phyloP scores from a whole-genome alignment of 2,113 vertebrate genomes.

The Anguilla rostrata region DNA sequence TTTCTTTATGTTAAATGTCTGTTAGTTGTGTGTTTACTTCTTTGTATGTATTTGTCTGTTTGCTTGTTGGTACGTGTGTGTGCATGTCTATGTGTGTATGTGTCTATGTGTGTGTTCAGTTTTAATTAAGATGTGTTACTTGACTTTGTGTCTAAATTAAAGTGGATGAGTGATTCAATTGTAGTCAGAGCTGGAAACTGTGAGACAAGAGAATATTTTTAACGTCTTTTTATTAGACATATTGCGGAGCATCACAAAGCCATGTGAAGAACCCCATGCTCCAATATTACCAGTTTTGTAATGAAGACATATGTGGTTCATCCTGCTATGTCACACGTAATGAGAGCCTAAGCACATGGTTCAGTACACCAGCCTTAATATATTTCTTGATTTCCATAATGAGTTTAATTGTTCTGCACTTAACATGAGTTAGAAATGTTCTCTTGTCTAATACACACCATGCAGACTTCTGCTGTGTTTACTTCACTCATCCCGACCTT shows the following conservation, averaged over 20 bases:
- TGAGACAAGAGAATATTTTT: constrained; percentile 8
- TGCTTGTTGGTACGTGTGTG: background rate
- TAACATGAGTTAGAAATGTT: background rate
- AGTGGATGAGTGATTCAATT: background rate
- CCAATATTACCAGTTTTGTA: background rate
- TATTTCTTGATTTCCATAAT: background rate
- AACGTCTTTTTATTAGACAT: background rate
- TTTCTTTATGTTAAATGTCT: constrained; percentile 7
- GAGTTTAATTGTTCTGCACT: background rate
- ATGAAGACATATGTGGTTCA: background rate
- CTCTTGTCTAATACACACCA: background rate
- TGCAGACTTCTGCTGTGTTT: background rate
- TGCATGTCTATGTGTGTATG: background rate
- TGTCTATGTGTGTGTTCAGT: background rate
- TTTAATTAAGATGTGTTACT: background rate
- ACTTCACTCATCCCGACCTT: background rate
- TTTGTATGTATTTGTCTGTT: background rate
- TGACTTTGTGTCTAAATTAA: background rate
- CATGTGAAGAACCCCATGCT: background rate
- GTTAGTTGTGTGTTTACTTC: background rate
- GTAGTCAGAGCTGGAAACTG: background rate
- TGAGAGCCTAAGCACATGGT: too few species aligned
- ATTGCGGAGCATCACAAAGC: background rate
- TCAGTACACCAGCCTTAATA: too few species aligned
- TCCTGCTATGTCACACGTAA: background rate